Evolutionary conservation across 2,113 vertebrate species (phyloP).

Genomic region (Macquaria australasica): DNA sequence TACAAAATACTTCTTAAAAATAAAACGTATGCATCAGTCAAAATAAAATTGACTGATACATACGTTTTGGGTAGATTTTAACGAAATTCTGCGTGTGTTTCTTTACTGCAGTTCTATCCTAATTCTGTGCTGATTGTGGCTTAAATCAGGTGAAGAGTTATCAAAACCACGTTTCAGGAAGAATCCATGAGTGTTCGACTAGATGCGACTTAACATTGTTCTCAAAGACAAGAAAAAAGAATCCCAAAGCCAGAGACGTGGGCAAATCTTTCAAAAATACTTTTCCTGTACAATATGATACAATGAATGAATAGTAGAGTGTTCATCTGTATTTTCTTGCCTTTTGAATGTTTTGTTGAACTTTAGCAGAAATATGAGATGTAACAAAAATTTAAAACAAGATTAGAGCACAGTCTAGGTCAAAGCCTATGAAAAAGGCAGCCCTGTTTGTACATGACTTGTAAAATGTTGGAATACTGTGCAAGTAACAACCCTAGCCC

Average conservation of each 20-base stretch:
- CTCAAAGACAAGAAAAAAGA: neutral
- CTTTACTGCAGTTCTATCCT: neutral
- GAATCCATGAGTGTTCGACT: neutral
- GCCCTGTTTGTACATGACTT: neutral
- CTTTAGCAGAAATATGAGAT: neutral
- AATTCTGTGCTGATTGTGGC: neutral
- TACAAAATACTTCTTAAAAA: neutral
- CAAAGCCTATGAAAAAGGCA: neutral
- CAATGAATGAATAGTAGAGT: neutral
- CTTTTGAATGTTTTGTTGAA: neutral
- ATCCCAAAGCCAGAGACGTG: neutral
- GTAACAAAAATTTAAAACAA: neutral
- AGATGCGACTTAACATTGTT: neutral
- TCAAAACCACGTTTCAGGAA: neutral
- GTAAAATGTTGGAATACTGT: neutral
- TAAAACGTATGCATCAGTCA: neutral
- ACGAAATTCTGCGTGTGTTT: neutral
- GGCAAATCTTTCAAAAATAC: neutral
- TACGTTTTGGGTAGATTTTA: neutral
- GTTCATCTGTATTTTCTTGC: neutral
- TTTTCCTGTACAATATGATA: conserved; percentile 16
- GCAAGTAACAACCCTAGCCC: neutral
- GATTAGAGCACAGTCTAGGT: neutral
- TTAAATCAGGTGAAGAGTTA: neutral
- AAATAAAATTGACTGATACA: neutral